Conservation (phyloP, 1,140 invertebrate genomes). For the Bombus ignitus region DNA sequence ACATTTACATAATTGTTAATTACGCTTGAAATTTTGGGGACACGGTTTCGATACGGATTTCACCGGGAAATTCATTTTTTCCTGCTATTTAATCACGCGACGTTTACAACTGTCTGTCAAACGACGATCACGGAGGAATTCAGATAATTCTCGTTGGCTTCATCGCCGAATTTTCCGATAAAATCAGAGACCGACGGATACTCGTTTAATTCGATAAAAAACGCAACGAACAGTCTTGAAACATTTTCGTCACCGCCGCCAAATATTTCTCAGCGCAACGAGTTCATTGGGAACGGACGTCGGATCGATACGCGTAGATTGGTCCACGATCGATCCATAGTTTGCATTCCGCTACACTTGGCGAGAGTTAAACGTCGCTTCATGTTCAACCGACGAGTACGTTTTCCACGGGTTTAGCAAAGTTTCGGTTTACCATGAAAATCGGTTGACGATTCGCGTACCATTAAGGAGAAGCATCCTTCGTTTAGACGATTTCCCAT, state of each 20-base stretch:
- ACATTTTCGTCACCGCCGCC: not conserved
- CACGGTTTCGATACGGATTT: conserved; percentile 5
- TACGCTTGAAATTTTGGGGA: conserved; percentile 4
- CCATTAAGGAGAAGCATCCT: no score
- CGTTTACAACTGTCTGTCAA: not conserved
- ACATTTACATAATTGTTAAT: conserved; percentile 61
- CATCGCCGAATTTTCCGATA: not conserved
- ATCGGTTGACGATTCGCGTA: not conserved
- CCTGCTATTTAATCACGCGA: not conserved
- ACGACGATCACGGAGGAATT: not conserved
- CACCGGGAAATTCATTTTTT: not conserved
- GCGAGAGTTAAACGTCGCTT: not conserved
- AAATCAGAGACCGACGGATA: not conserved
- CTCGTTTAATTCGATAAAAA: not conserved
- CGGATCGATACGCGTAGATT: not conserved
- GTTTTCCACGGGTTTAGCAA: not conserved
- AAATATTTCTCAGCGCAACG: not conserved
- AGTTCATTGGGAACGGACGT: not conserved
- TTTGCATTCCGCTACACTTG: not conserved
- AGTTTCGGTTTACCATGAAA: not conserved
- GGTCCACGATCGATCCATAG: not conserved
- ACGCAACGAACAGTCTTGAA: not conserved
- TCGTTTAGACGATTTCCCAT: no score
- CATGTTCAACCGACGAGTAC: not conserved
- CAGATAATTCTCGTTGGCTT: not conserved